Percentiles rank a stretch among this genome's conserved stretches.
Conservation (phyloP, 2,797 vertebrate genomes). For the Rhinophrynus dorsalis region DNA sequence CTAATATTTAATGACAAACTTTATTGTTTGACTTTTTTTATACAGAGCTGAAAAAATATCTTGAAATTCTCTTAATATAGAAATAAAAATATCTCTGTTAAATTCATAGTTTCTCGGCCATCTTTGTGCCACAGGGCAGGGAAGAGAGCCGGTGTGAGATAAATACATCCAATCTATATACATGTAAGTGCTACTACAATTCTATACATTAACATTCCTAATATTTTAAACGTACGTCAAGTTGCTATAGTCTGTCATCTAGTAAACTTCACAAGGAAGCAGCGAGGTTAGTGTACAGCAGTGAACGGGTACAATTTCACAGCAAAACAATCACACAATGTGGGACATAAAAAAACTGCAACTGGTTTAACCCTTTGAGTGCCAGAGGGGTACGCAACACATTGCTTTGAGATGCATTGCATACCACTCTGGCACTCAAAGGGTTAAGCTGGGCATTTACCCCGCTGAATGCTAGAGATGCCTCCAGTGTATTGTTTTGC, state of each 20-base stretch:
- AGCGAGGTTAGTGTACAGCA: no score
- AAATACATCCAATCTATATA: constrained; percentile 52
- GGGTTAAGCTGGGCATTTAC: no score
- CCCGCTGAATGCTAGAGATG: no score
- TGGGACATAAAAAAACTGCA: no score
- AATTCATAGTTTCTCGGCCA: constrained; percentile 20
- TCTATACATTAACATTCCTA: constrained; percentile 35
- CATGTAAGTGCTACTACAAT: constrained; percentile 66
- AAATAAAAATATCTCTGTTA: constrained; percentile 43
- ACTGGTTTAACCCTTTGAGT: no score
- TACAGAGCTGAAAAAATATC: constrained; percentile 8
- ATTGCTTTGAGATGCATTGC: no score
- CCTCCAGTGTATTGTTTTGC: no score
- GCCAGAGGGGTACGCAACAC: no score
- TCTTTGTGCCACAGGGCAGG: neutral
- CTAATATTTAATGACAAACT: constrained; percentile 11
- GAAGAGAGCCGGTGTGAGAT: constrained; percentile 14
- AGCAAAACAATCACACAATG: no score
- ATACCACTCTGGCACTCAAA: no score
- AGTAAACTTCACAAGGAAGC: neutral
- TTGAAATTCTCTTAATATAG: constrained; percentile 9
- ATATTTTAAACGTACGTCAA: neutral
- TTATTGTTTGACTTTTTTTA: constrained; percentile 56
- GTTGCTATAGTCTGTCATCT: neutral
- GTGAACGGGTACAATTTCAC: no score